Base-by-base conservation (phyloP, 2,888 invertebrate genomes). In the Lycocerus yunnanus region DNA sequence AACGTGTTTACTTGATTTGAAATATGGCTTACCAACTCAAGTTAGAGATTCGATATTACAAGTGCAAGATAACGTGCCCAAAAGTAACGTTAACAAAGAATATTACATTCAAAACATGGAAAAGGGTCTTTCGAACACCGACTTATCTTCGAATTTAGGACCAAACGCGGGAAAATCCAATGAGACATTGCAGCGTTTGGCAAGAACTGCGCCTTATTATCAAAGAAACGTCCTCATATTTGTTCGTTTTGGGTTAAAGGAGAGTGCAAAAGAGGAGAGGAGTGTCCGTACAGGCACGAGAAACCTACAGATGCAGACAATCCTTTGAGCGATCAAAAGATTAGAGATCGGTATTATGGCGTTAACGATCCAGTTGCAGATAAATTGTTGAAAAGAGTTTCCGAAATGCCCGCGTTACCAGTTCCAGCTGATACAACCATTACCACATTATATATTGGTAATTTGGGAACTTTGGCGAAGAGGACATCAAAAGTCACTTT, bases 191-290 rank as follows among this genome's bases (percentile, higher is more conserved):
- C 90, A 95, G 88, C 94, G 97, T 81, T 88, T 98, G 80, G 97
- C 97, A 0, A 89, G 97, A 68, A 97, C 97, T 3, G 94, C 96
- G 66, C 98, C 98, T 0, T 98, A 98, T 86, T 98, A 98, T 86
- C 97, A 97, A 85, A 89, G 98, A 72, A 98, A 98, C 90, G 97
- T 81, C 97, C 98, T 0, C 98, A 98, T 87, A 97, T 98, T 68
- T 98, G 98, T 86, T 97, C 97, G 0, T 98, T 98, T 87, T 98
- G 97, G 96, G 97, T 98, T 13, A 98, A 98, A 89, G 98, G 97
- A 1, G 97, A 98, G 86, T 98, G 98, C 85, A 92, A 96, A 83
- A 89, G 98, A 85, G 98, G 98, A 15, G 98, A 98, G 86, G 98
- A 98, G 85, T 98, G 98, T 86, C 98, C 98, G 0, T 98, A 97